phyloP scores from a whole-genome alignment of 2,797 vertebrate genomes.

The Orientallactaga sibirica region DNA sequence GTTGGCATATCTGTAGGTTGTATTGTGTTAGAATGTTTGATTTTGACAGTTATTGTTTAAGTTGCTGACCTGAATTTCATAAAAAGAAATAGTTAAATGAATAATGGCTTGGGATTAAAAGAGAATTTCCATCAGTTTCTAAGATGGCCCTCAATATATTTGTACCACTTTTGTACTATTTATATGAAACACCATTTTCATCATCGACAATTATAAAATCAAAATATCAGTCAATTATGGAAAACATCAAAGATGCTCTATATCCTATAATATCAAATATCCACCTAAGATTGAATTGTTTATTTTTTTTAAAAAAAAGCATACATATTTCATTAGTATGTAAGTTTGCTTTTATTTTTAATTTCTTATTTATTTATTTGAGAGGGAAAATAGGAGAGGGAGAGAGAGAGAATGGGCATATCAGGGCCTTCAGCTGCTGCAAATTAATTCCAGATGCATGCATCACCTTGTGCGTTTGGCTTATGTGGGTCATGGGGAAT shows the following conservation, averaged over 20 bases:
- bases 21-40: background rate
- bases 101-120: background rate
- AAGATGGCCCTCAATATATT: background rate
- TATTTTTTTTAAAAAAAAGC: background rate
- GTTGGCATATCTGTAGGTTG: background rate
- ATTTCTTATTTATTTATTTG: background rate
- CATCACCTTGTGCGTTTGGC: too few relatives aligned
- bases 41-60: background rate
- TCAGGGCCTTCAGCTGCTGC: too few relatives aligned
- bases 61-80: background rate
- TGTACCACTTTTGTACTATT: background rate
- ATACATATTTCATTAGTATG: background rate
- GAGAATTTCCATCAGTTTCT: background rate
- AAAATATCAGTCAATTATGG: background rate
- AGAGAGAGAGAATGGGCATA: too few relatives aligned
- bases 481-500: too few relatives aligned
- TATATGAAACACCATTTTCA: background rate
- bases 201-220: background rate
- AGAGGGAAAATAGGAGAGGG: too few relatives aligned
- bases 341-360: background rate
- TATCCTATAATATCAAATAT: too few relatives aligned
- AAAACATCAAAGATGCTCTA: background rate
- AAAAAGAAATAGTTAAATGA: background rate
- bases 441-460: too few relatives aligned
- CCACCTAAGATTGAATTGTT: background rate